These are phyloP conservation scores for Tholera decimalis DNA, from an alignment of 2,888 invertebrate genomes.

Conservation along the genomic window DNA sequence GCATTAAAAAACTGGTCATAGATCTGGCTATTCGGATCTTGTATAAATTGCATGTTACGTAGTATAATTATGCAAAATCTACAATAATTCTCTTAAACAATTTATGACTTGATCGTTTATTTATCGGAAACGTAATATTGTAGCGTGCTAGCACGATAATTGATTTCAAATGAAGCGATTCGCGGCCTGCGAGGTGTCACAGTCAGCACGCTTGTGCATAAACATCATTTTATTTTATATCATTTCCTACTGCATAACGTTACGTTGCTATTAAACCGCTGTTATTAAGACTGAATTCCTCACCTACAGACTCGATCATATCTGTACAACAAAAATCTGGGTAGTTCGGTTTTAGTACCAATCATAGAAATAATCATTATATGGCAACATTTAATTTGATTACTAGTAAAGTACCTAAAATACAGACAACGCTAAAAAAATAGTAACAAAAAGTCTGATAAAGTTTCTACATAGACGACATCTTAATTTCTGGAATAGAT, in stretches of 20 bases:
- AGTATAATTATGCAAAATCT: conserved; percentile 36
- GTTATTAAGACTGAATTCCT: conserved; percentile 48
- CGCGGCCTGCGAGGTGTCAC: conserved; percentile 65
- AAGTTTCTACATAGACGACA: conserved; percentile 3
- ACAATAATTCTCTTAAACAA: conserved; percentile 21
- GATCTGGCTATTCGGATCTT: conserved; percentile 9
- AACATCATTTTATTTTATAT: conserved; percentile 65
- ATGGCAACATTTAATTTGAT: too few relatives aligned
- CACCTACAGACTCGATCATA: conserved; percentile 33
- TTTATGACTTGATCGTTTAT: conserved; percentile 59
- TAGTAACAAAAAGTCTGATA: neutral
- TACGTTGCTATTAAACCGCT: conserved; percentile 43
- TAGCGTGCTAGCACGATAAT: conserved; percentile 75
- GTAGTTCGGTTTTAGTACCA: conserved; percentile 14
- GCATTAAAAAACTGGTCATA: conserved; percentile 7
- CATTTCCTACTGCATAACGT: conserved; percentile 58
- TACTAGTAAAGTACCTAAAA: neutral
- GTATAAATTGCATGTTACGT: conserved; percentile 18
- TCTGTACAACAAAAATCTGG: conserved; percentile 8
- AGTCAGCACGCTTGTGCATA: conserved; percentile 68
- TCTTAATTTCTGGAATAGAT: conserved; percentile 5
- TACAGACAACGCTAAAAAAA: neutral
- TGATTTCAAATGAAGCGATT: conserved; percentile 76
- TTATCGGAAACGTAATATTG: conserved; percentile 63
- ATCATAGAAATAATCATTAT: neutral